Evolutionary conservation across 2,888 invertebrate genomes (phyloP).

Genomic region (Campoplex capitator): DNA sequence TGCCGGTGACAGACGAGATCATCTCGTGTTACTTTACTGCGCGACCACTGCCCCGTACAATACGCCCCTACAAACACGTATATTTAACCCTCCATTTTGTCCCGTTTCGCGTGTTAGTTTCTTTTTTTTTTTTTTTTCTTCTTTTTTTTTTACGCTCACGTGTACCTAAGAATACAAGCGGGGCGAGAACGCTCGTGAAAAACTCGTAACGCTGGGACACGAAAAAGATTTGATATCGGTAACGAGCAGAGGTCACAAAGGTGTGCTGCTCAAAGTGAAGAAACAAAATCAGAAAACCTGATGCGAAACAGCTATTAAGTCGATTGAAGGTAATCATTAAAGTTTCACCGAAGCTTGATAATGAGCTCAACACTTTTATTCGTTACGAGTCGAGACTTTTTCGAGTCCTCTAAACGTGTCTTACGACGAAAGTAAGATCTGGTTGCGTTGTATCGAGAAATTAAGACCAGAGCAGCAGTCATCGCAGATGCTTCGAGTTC

Average conservation of each 20-base stretch:
- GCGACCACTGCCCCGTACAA: constrained; percentile 51
- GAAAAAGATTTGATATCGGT: constrained; percentile 14
- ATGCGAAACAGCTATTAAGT: background rate
- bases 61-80: constrained; percentile 44
- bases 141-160: background rate
- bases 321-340: background rate
- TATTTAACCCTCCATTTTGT: background rate
- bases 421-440: background rate
- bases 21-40: constrained; percentile 57
- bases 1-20: constrained; percentile 55
- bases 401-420: too few relatives aligned
- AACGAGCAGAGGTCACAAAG: background rate
- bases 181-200: background rate
- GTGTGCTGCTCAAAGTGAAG: background rate
- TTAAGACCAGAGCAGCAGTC: background rate
- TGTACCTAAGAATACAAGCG: background rate
- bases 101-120: background rate
- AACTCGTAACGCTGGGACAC: constrained; percentile 8
- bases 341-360: background rate
- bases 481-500: background rate
- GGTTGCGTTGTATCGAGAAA: background rate
- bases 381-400: background rate
- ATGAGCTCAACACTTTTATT: background rate
- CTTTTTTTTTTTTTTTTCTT: background rate
- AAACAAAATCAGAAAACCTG: background rate